Percentiles rank a stretch among this genome's conserved stretches.
These are phyloP conservation scores for Campylomormyrus numenius DNA, from an alignment of 2,113 vertebrate species.

Conservation along the genomic window DNA sequence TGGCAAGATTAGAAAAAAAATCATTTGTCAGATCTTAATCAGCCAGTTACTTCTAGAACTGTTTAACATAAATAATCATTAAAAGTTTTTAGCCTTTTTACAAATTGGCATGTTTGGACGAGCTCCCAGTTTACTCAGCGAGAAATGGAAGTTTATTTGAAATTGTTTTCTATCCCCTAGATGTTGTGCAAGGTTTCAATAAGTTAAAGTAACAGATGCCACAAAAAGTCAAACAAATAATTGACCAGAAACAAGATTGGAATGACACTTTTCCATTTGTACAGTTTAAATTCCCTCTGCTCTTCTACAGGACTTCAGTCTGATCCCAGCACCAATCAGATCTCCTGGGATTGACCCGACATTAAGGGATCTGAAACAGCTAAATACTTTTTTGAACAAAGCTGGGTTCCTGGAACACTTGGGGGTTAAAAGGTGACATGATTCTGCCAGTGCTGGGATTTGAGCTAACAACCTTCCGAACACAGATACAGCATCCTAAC, in stretches of 20 bases:
- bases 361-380: neutral
- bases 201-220: neutral
- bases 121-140: neutral
- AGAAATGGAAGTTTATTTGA: neutral
- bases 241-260: neutral
- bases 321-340: neutral
- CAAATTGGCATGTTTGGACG: neutral
- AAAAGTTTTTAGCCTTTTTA: neutral
- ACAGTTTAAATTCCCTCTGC: neutral
- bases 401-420: neutral
- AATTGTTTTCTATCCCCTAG: neutral
- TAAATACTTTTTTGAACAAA: neutral
- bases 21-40: neutral
- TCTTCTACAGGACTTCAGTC: neutral
- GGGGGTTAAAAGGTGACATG: neutral
- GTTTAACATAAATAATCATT: conserved; percentile 13
- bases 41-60: neutral
- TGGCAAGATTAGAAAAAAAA: neutral
- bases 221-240: neutral
- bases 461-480: neutral
- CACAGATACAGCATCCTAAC: neutral
- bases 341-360: neutral
- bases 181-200: neutral
- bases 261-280: neutral
- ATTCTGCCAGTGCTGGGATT: neutral